A percentile compares a stretch with the other conserved stretches of the same genome.
Conservation (phyloP, 2,113 vertebrate species). For the Crypturellus undulatus region DNA sequence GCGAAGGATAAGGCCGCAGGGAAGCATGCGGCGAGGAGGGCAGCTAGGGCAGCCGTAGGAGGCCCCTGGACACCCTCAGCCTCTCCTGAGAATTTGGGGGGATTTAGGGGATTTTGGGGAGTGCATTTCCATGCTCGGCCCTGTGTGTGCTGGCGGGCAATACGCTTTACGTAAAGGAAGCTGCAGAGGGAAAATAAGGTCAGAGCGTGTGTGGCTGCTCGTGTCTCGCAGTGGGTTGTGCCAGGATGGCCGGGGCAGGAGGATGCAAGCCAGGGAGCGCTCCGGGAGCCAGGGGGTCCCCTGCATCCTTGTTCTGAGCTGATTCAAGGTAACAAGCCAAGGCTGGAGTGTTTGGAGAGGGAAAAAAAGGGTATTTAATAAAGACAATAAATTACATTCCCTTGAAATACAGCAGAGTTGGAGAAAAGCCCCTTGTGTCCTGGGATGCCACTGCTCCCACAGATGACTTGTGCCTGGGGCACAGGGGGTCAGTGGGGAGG, state of each 20-base stretch:
- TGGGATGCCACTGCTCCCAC: rapidly evolving
- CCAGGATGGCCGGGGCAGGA: background rate
- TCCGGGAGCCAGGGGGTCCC: background rate
- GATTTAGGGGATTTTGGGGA: background rate
- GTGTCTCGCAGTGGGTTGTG: background rate
- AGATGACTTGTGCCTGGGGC: background rate
- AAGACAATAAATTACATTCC: constrained; percentile 60
- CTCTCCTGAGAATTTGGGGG: too few species aligned
- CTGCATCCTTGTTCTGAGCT: background rate
- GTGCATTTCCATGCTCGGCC: background rate
- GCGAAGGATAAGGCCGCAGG: too few species aligned
- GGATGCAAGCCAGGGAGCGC: background rate
- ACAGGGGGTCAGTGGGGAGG: too few species aligned
- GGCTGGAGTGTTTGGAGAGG: background rate
- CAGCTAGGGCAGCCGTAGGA: too few species aligned
- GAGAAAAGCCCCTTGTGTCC: background rate
- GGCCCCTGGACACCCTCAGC: too few species aligned
- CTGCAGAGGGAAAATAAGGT: constrained; percentile 32
- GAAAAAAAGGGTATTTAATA: constrained; percentile 17
- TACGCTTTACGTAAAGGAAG: background rate
- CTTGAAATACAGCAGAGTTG: background rate
- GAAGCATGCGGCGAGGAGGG: too few species aligned
- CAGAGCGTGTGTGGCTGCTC: background rate
- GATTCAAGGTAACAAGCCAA: background rate
- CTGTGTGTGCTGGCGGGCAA: too few species aligned